Base-by-base conservation (phyloP, 1,140 invertebrate genomes). In the Dreissena rostriformis region DNA sequence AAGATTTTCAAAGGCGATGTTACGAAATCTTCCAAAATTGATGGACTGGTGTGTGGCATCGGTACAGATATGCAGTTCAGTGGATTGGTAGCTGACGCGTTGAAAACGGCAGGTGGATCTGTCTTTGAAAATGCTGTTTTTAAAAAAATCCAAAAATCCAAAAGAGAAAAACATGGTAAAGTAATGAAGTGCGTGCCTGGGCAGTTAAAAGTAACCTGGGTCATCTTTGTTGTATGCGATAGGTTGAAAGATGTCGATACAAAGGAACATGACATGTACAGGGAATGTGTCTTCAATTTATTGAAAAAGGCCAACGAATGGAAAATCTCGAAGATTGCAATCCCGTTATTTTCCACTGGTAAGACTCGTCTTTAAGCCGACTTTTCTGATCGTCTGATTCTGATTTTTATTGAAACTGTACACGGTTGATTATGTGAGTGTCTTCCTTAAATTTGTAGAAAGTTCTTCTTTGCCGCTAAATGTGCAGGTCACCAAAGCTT, bases 281-380 rank as follows among this genome's bases (percentile, higher is more conserved):
- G 55, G 51, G 17, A 14, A 22, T 19, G 24, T 22, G 22, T 82
- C 10, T 6, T 52, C 17, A 82, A 17, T 19, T 0, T 82, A 1
- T 52, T 82, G 39, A 22, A 82, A 57, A 74, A 73, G 52, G 68
- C 61, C 11, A 65, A 63, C 10, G 24, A 63, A n/a, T 26, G 22
- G 29, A 1, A 66, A 17, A 51, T 82, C 1, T 53, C 65, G 57
- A 65, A 52, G 24, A 15, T 82, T 14, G 79, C 61, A 26, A 73
- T 82, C 14, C 79, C 79, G 22, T 24, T 82, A 63, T 52, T 73
- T 73, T 61, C 24, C 24, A 73, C 79, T 66, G 79, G 79, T 82
- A 78, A 24, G n/a, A 19, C 24, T 19, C n/a, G 1, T 8, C 24
- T 19, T 22, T 22, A 26, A 5, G 5, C 24, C 15, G 1, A 1